A percentile compares a stretch with the other conserved stretches of the same genome.
phyloP scores from a whole-genome alignment of 2,797 vertebrate species.

The Onychomys leucogaster region DNA sequence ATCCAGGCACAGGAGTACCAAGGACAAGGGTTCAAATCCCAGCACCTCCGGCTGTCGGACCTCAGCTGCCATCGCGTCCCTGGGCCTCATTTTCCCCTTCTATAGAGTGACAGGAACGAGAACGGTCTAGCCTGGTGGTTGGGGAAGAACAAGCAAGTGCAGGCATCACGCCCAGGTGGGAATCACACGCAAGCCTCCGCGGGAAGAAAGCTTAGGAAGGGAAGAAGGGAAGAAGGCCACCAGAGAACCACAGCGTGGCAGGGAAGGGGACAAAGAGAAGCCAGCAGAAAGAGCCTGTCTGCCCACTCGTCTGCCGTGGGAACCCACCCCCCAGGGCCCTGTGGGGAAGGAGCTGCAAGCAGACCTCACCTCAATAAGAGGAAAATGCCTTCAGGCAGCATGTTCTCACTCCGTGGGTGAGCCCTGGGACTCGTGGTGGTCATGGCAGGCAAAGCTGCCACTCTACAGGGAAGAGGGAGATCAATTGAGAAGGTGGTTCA shows the following conservation, averaged over 20 bases:
- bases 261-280: not conserved
- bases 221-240: no score
- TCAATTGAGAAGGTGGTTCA: accelerated
- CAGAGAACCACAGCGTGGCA: not conserved
- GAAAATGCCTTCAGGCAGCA: not conserved
- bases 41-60: not conserved
- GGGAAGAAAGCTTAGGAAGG: not conserved
- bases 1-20: not conserved
- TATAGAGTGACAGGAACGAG: not conserved
- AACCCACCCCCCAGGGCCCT: not conserved
- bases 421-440: not conserved
- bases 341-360: not conserved
- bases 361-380: not conserved
- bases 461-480: not conserved
- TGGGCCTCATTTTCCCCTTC: slow-evolving; percentile 9
- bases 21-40: not conserved
- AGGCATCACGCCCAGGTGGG: accelerated
- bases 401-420: not conserved
- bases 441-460: not conserved
- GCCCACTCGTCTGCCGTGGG: not conserved
- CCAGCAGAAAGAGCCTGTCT: not conserved
- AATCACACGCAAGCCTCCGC: not conserved
- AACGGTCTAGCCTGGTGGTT: not conserved
- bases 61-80: not conserved
- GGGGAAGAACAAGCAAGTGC: not conserved